Percentiles rank a stretch among this genome's conserved stretches.
These are phyloP conservation scores for Onychorhynchus coronatus DNA, from an alignment of 2,113 vertebrate species.

Conservation along the genomic window DNA sequence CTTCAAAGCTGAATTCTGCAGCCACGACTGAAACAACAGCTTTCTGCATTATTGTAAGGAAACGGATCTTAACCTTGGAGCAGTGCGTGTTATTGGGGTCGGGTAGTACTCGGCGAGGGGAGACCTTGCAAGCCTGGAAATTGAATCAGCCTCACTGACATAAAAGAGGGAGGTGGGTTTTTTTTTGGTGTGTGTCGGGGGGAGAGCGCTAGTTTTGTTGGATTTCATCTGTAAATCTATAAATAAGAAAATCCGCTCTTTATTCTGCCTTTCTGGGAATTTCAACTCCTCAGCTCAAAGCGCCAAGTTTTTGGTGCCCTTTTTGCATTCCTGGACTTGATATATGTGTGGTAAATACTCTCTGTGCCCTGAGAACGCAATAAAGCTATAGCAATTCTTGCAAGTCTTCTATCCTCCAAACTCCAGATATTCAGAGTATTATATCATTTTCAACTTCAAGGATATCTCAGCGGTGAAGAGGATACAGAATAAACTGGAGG, in stretches of 20 bases:
- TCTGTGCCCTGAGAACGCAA: slow-evolving; percentile 69
- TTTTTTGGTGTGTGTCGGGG: neutral
- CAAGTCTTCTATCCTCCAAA: slow-evolving; percentile 69
- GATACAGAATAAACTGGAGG: neutral
- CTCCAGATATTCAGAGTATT: slow-evolving; percentile 65
- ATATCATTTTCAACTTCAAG: slow-evolving; percentile 64
- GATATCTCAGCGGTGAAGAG: neutral
- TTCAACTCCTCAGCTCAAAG: slow-evolving; percentile 63
- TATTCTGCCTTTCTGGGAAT: slow-evolving; percentile 70
- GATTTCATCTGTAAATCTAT: slow-evolving; percentile 75
- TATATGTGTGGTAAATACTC: slow-evolving; percentile 73
- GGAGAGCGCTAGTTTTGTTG: slow-evolving; percentile 28
- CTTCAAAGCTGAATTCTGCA: slow-evolving; percentile 77
- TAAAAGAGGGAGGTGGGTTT: slow-evolving; percentile 23
- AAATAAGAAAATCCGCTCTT: slow-evolving; percentile 70
- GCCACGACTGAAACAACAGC: slow-evolving; percentile 60
- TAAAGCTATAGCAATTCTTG: slow-evolving; percentile 74
- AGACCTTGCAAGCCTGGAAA: slow-evolving; percentile 73
- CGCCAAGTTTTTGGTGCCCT: slow-evolving; percentile 61
- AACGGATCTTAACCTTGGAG: slow-evolving; percentile 71
- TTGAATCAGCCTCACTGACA: slow-evolving; percentile 71
- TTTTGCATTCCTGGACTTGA: slow-evolving; percentile 71
- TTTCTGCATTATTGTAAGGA: slow-evolving; percentile 66
- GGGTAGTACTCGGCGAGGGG: slow-evolving; percentile 53
- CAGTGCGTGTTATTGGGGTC: slow-evolving; percentile 34